Evolutionary conservation across 2,113 vertebrate species (phyloP).

Genomic region (Haplochromis vanheusdeni): DNA sequence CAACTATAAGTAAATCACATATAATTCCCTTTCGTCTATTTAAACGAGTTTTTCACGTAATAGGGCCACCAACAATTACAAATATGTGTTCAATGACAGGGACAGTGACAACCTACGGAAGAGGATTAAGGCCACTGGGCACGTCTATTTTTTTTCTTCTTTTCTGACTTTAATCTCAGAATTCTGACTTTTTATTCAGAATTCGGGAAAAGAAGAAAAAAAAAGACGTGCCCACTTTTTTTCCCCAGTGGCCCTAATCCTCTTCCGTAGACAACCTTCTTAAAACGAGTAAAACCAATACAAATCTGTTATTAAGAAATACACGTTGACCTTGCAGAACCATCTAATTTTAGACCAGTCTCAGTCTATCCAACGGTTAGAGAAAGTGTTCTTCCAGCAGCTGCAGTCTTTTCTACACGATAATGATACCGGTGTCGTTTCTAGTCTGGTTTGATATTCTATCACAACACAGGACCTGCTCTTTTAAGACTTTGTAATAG

Average conservation of each 20-base stretch:
- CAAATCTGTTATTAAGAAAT: not conserved
- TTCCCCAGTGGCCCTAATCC: accelerated
- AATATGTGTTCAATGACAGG: not conserved
- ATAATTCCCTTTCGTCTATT: not conserved
- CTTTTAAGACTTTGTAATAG: not conserved
- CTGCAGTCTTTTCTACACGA: not conserved
- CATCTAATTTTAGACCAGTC: not conserved
- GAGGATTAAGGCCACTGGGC: not conserved
- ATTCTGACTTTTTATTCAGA: not conserved
- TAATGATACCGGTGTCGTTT: not conserved
- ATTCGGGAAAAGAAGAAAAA: not conserved
- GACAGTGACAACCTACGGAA: not conserved
- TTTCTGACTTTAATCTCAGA: not conserved
- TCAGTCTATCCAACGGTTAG: not conserved
- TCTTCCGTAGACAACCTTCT: not conserved
- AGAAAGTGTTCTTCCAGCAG: not conserved
- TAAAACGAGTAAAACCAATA: not conserved
- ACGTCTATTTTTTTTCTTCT: not conserved
- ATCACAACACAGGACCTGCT: not conserved
- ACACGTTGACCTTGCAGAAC: not conserved
- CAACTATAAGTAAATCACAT: not conserved
- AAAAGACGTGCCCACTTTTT: not conserved
- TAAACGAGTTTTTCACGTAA: not conserved
- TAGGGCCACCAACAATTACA: not conserved
- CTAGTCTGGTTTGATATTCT: not conserved